Percentiles rank a stretch among this genome's conserved stretches.
These are phyloP conservation scores for Tragelaphus buxtoni DNA, from an alignment of 2,113 vertebrate genomes.

Conservation along the genomic window DNA sequence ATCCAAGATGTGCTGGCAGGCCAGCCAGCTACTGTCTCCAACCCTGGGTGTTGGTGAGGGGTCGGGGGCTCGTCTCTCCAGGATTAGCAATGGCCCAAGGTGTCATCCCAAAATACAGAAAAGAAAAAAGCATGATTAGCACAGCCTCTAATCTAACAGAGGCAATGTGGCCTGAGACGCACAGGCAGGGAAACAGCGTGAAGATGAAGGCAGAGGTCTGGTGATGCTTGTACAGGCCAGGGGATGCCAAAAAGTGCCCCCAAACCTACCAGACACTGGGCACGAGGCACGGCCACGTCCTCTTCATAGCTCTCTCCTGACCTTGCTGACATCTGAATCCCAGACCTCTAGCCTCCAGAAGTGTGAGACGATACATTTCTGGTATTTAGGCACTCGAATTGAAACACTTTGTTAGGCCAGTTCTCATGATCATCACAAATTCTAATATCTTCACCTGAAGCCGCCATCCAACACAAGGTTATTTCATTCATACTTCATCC, in stretches of 20 bases:
- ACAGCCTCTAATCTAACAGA: background rate
- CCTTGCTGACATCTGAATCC: background rate
- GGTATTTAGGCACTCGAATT: background rate
- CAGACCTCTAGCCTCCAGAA: background rate
- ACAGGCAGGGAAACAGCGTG: background rate
- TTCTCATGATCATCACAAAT: background rate
- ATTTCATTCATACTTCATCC: background rate
- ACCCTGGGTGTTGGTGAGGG: background rate
- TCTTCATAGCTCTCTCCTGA: background rate
- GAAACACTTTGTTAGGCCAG: too few species aligned
- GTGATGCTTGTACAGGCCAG: background rate
- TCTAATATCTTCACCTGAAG: background rate
- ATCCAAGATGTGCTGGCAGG: background rate
- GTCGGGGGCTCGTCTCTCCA: too few species aligned
- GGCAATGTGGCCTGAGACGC: background rate
- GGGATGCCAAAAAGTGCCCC: background rate
- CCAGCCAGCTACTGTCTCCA: background rate
- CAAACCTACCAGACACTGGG: background rate
- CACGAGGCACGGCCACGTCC: fast-evolving
- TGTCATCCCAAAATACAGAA: background rate
- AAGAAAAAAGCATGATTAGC: background rate
- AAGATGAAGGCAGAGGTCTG: background rate
- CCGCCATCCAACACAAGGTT: background rate
- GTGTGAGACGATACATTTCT: background rate
- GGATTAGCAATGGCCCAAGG: background rate